Conservation (phyloP, 2,888 invertebrate species). For the Nymphalis polychloros region DNA sequence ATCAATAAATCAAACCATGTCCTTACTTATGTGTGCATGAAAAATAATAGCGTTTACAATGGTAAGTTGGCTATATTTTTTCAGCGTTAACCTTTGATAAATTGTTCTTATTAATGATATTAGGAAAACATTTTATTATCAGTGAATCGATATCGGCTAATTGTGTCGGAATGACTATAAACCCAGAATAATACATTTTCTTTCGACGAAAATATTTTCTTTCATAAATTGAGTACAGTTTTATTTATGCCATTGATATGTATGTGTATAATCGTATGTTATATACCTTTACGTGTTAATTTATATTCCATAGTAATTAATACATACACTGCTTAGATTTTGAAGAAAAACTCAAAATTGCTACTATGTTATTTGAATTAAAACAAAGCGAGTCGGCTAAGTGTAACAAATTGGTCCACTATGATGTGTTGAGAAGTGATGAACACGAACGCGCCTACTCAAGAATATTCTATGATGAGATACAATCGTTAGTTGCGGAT, state of each 20-base stretch:
- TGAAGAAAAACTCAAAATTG: slow-evolving; percentile 69
- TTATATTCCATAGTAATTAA: too few relatives aligned
- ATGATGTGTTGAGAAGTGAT: slow-evolving; percentile 67
- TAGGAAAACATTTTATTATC: too few relatives aligned
- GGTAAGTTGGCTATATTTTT: slow-evolving; percentile 46
- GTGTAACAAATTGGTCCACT: slow-evolving; percentile 62
- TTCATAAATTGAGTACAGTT: too few relatives aligned
- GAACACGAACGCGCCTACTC: slow-evolving; percentile 72
- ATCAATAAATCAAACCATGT: slow-evolving; percentile 79
- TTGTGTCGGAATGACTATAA: too few relatives aligned
- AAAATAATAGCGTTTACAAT: slow-evolving; percentile 66
- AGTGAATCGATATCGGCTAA: too few relatives aligned
- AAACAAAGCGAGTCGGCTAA: slow-evolving; percentile 65
- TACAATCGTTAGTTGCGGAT: slow-evolving; percentile 69
- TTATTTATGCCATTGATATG: too few relatives aligned
- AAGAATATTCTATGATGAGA: slow-evolving; percentile 71
- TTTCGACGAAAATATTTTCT: too few relatives aligned
- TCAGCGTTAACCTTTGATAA: too few relatives aligned
- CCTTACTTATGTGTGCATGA: slow-evolving; percentile 82
- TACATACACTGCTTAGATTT: slow-evolving; percentile 52
- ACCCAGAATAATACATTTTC: too few relatives aligned
- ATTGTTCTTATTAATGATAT: too few relatives aligned
- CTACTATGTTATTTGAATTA: slow-evolving; percentile 60
- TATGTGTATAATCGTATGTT: too few relatives aligned
- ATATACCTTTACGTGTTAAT: too few relatives aligned